phyloP scores from a whole-genome alignment of 2,113 vertebrate species.

The Malurus melanocephalus region DNA sequence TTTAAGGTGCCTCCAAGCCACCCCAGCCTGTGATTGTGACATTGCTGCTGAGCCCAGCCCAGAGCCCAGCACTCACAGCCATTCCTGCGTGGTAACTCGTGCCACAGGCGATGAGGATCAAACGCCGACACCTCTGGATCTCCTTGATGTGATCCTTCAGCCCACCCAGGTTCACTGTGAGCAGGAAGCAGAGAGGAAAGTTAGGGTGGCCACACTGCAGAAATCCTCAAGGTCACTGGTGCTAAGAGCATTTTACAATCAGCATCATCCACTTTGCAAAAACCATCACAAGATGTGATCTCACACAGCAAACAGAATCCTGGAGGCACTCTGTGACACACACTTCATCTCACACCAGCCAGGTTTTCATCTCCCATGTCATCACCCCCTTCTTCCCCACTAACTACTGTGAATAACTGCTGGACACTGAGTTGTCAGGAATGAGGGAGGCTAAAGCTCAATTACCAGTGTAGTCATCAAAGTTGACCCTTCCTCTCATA shows the following conservation, averaged over 20 bases:
- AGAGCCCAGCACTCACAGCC: conserved; percentile 79
- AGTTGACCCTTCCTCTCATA: conserved; percentile 97
- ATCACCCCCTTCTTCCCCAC: not conserved
- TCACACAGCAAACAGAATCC: accelerated
- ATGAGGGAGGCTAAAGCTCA: not conserved
- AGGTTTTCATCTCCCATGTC: not conserved
- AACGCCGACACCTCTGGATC: conserved; percentile 92
- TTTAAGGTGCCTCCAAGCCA: not conserved
- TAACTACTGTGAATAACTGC: not conserved
- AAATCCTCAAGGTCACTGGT: not conserved
- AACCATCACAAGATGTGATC: not conserved
- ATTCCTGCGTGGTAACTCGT: conserved; percentile 95
- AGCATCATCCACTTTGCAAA: not conserved
- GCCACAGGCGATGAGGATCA: conserved; percentile 96
- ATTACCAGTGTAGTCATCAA: conserved; percentile 92
- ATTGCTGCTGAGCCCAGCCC: not conserved
- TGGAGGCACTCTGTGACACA: not conserved
- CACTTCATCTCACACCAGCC: not conserved
- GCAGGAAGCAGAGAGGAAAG: not conserved
- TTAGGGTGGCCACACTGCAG: not conserved
- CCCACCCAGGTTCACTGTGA: conserved; percentile 89
- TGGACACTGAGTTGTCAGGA: not conserved
- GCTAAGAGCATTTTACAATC: accelerated
- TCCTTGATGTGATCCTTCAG: conserved; percentile 98
- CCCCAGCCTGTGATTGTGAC: not conserved